Evolutionary conservation across 2,797 vertebrate genomes (phyloP).

Genomic region (Muscicapa striata): DNA sequence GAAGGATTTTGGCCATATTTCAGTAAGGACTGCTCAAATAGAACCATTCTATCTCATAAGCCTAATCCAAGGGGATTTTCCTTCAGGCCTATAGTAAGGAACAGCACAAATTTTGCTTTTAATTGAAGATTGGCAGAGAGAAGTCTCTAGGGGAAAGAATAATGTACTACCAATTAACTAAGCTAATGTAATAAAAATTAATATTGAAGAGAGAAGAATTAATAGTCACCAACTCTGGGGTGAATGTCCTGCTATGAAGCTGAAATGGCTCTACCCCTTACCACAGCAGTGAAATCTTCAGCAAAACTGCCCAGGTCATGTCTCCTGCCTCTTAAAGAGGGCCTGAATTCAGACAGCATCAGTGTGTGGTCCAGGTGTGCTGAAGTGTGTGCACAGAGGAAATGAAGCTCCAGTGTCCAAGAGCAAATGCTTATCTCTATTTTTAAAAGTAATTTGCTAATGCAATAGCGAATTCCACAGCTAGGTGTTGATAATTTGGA

Average conservation of each 20-base stretch:
- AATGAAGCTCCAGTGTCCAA: neutral
- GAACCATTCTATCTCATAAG: slow-evolving; percentile 1
- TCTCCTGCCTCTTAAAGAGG: neutral
- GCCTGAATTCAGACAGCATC: neutral
- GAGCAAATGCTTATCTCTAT: neutral
- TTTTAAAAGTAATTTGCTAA: neutral
- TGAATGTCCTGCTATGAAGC: neutral
- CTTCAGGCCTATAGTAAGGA: neutral
- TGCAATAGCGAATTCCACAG: neutral
- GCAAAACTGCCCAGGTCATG: neutral
- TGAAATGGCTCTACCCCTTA: neutral
- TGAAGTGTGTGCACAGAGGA: neutral
- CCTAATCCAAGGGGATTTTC: neutral
- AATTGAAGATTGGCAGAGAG: neutral
- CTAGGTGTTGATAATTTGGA: neutral
- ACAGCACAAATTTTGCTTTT: neutral
- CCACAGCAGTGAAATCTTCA: neutral
- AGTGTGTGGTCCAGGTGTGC: neutral
- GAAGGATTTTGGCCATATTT: slow-evolving; percentile 31
- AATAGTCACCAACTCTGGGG: neutral
- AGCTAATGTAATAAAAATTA: neutral
- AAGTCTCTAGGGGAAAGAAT: slow-evolving; percentile 16
- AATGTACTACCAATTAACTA: neutral
- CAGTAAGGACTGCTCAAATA: slow-evolving; percentile 32
- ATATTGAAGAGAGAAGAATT: neutral